Evolutionary conservation across 2,888 invertebrate species (phyloP).

Genomic region (Pyrrhosoma nymphula): DNA sequence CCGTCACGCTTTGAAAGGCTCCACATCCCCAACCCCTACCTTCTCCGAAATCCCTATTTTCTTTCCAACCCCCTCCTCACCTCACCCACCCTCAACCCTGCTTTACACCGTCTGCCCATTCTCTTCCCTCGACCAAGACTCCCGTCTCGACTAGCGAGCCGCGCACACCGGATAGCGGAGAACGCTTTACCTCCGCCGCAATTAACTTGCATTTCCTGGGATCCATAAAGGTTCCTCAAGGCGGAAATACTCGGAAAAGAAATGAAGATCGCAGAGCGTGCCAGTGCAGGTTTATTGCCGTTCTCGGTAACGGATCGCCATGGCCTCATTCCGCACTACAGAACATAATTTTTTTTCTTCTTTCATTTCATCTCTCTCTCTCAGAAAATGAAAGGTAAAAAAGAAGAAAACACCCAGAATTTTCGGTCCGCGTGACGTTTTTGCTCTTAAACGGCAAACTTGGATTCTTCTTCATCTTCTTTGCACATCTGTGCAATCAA

Average conservation of each 20-base stretch:
- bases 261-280: slow-evolving; percentile 64
- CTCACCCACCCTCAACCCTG: not conserved
- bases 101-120: not conserved
- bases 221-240: slow-evolving; percentile 50
- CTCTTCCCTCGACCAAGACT: not conserved
- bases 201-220: slow-evolving; percentile 60
- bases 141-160: not conserved
- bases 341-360: not conserved
- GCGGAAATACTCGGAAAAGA: slow-evolving; percentile 62
- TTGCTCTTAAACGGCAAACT: not conserved
- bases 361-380: not conserved
- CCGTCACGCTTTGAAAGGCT: slow-evolving; percentile 23
- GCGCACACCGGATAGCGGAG: slow-evolving; percentile 17
- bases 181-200: slow-evolving; percentile 9
- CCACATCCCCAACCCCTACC: not conserved
- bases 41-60: not conserved
- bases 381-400: not conserved
- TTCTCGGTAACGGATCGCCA: slow-evolving; percentile 5
- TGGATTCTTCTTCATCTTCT: not conserved
- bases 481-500: not conserved
- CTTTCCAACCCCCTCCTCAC: too few relatives aligned
- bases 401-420: not conserved
- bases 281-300: slow-evolving; percentile 41
- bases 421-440: not conserved
- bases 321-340: slow-evolving; percentile 46